Conservation (phyloP, 2,113 vertebrate species). For the Ochotona curzoniae region DNA sequence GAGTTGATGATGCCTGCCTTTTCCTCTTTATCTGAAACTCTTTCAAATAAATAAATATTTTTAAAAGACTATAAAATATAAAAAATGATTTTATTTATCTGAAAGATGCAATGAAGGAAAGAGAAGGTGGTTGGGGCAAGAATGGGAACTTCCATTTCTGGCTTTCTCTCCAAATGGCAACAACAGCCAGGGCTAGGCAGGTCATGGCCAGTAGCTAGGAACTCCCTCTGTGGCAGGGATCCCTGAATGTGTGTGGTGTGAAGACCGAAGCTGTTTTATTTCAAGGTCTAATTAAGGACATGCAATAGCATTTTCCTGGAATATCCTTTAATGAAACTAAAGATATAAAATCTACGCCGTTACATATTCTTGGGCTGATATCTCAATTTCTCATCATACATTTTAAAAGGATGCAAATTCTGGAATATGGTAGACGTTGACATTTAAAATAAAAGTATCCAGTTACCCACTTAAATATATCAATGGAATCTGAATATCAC, state of each 20-base stretch:
- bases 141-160: no score
- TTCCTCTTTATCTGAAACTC: no score
- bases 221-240: no score
- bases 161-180: no score
- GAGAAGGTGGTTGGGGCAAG: no score
- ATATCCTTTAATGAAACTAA: neutral
- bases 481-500: neutral
- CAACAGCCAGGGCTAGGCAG: no score
- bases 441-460: slow-evolving; percentile 52
- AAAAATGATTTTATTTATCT: no score
- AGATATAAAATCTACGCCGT: neutral
- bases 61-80: no score
- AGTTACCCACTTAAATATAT: slow-evolving; percentile 45
- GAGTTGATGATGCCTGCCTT: no score
- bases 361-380: neutral
- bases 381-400: slow-evolving; percentile 6
- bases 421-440: neutral
- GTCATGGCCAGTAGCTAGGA: no score
- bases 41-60: no score
- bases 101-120: no score
- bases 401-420: neutral
- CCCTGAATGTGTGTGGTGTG: neutral
- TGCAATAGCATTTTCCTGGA: neutral
- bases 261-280: neutral
- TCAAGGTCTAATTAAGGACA: neutral